phyloP scores from a whole-genome alignment of 2,113 vertebrate species.

The Tonatia bakeri region DNA sequence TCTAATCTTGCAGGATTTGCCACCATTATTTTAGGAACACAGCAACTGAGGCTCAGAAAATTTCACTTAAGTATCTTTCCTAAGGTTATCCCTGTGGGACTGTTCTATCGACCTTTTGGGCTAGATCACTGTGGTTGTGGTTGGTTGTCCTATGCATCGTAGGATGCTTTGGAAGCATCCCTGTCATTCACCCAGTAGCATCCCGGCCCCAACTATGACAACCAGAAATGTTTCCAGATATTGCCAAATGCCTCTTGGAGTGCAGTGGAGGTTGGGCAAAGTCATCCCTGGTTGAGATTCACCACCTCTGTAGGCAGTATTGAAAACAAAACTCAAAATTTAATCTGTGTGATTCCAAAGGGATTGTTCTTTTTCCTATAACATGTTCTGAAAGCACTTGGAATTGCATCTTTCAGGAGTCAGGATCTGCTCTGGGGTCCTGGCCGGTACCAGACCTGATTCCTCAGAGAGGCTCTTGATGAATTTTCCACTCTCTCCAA shows the following conservation, averaged over 20 bases:
- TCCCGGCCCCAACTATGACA: neutral
- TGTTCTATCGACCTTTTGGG: neutral
- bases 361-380: neutral
- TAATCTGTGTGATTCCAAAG: neutral
- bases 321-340: neutral
- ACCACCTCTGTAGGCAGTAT: neutral
- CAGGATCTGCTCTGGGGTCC: neutral
- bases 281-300: neutral
- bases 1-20: neutral
- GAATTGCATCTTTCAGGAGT: neutral
- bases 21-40: neutral
- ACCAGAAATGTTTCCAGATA: neutral
- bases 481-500: neutral
- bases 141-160: neutral
- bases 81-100: neutral
- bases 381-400: neutral
- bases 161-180: neutral
- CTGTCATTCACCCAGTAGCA: neutral
- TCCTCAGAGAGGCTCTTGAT: neutral
- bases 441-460: no score
- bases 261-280: neutral
- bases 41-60: neutral
- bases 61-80: neutral
- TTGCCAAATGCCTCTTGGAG: neutral
- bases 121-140: neutral